Evolutionary conservation across 2,113 vertebrate genomes (phyloP), one percentile per base, ranked within the genome.

Genomic region (Petaurus breviceps): DNA sequence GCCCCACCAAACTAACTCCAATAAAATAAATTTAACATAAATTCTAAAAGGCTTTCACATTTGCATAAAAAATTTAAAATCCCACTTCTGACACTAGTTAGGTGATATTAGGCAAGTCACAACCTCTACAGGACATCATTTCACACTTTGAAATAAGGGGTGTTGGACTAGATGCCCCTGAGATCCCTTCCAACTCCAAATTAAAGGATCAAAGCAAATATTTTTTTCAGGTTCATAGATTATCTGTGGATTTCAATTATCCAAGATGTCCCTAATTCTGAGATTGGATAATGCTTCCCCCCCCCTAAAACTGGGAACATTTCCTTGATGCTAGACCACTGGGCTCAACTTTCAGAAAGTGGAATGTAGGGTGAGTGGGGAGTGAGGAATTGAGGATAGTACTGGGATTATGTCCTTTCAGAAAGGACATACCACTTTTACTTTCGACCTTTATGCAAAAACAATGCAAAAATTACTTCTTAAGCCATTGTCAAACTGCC

Each of bases 211-310:
- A 37, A 61, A 61, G 28, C 28, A 61, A 61, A 31, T 61, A 92
- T 54, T 50, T 7, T 92, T 95, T 96, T 68, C 46, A 93, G 3
- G 0, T 90, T 93, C 93, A 51, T 91, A 57, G 43, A 55, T 94
- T 96, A 93, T 23, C 57, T 93, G 2, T 68, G 91, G 22, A 46
- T 94, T 97, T 91, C 26, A 95, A 43, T 57, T 90, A 53, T 90
- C 24, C 94, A 37, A 25, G 11, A 84, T 89, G 92, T 93, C 52
- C 96, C 46, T 94, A 16, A 28, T 50, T 37, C 11, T 26, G 55
- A 61, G 25, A 50, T 43, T 84, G 68, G 19, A 43, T 84, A 84
- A 43, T 77, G 37, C 12, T 77, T 14, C n/a, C 19, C 19, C 3
- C 61, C 37, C 37, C 31, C 31, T 77, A 46, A 96, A 52, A 51